Evolutionary conservation across 2,113 vertebrate genomes (phyloP), one percentile per base, ranked within the genome.

Genomic region (Cyprinus carpio): DNA sequence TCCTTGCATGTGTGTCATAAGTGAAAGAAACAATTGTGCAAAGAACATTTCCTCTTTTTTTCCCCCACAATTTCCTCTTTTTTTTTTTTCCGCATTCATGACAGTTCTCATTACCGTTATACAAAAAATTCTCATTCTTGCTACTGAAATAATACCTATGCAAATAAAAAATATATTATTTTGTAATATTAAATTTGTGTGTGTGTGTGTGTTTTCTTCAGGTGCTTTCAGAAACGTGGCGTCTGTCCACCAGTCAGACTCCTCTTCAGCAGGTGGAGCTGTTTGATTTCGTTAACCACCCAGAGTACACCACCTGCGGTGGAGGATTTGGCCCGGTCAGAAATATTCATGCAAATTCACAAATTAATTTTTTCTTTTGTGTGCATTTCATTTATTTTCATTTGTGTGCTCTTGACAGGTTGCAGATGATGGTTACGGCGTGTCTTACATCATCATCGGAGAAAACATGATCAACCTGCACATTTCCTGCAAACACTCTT

Each of bases 261-360:
- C 94, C 96, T 0, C 81, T 96, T 31, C 97, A 97, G 93, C 96
- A 96, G 86, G 83, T 87, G 69, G 95, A 96, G 83, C 92, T 97
- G 78, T 97, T 97, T 85, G 97, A 98, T 71, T 60, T 96, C 12
- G 93, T 95, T 71, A 96, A 95, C 87, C 93, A 96, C 77, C 95
- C 96, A 0, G 96, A 97, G 71, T 97, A 97, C 34, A 88, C 97
- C 65, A 95, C 94, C 86, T 96, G 95, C 25, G 97, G 97, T n/a
- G 97, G 97, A 25, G 97, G 97, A 87, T 98, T 98, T 75, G 97
- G 97, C 85, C 97, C 97, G 27, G 97, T 98, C 85, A 96, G 96
- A 94, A 65, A 4, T 60, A 37, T 37, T 54, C 49, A 56, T 77
- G 16, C 25, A 29, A 18, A 43, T 46, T 37, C 18, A 20, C 31